phyloP scores from a whole-genome alignment of 2,888 invertebrate genomes.

The Euclidia mi region DNA sequence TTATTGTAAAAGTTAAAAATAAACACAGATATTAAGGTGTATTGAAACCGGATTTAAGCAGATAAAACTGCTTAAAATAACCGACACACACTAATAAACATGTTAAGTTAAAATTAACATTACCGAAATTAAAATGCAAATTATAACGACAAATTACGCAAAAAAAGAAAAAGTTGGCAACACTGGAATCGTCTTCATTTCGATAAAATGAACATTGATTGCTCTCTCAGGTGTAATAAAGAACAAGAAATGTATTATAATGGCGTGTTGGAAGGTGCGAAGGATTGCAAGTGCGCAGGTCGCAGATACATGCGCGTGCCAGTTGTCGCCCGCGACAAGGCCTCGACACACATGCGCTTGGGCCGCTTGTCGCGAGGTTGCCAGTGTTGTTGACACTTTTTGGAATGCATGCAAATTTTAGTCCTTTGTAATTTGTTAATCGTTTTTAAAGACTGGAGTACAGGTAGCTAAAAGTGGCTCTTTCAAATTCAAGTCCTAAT shows the following conservation, averaged over 20 bases:
- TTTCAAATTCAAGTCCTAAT: no score
- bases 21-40: no score
- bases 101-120: no score
- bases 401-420: no score
- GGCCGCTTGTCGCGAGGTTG: constrained; percentile 32
- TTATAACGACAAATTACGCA: neutral
- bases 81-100: no score
- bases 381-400: constrained; percentile 18
- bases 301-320: constrained; percentile 65
- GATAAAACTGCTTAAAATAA: no score
- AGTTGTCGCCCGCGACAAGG: constrained; percentile 63
- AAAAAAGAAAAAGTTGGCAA: constrained; percentile 4
- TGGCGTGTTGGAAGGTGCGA: constrained; percentile 61
- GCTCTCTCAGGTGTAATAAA: constrained; percentile 52
- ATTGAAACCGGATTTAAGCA: no score
- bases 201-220: constrained; percentile 62
- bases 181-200: constrained; percentile 44
- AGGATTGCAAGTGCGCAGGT: constrained; percentile 66
- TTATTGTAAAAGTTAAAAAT: no score
- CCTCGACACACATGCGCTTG: constrained; percentile 63
- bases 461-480: no score
- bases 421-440: no score
- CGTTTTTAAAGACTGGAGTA: no score
- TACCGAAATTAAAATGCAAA: neutral
- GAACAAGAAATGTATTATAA: constrained; percentile 33